Base-by-base conservation (phyloP, 2,888 invertebrate species). In the Parochlus steinenii region DNA sequence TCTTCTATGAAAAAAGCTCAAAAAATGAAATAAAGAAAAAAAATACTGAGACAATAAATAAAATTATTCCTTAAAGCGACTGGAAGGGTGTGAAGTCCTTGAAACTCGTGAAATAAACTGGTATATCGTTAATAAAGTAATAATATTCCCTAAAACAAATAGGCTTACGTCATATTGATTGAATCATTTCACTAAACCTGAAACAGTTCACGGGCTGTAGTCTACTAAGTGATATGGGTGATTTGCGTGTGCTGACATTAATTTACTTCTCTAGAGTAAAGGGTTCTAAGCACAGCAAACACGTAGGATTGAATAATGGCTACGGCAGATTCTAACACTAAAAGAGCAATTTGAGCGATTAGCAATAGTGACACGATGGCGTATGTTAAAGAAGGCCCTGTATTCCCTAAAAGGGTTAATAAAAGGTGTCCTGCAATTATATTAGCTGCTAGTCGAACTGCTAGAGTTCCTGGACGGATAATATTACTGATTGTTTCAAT, bases 401-500 rank as follows among this genome's bases (percentile, higher is more conserved):
- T 62, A 43, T 62, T 61, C 39, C 67, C 65, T 48, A 74, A 47
- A 45, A 77, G 44, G 2, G 71, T 71, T 63, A 77, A 54, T 50
- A 77, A 44, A 55, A 78, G 50, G 53, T 78, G 74, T 0, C 75
- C 76, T 2, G 77, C 74, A 63, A 76, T 74, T 69, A 78, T 76
- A 63, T 78, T 78, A n/a, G 77, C 77, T 5, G 71, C 66, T 62
- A 78, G 50, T 43, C 77, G 76, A 39, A 79, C 66, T 1, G 72
- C 68, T 61, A 78, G 55, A 3, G 77, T 77, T 53, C 67, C 60
- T 0, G 75, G 74, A 8, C 74, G 74, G 55, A 77, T 76, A 44
- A 74, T 46, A 61, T 75, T 76, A 47, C 75, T 78, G 58, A 74
- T 70, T 23, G 71, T 66, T 71, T 78, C 77, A 67, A 77, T 76